Percentiles rank a stretch among this genome's conserved stretches.
phyloP scores from a whole-genome alignment of 2,113 vertebrate species.

The Pterocles orientalis region DNA sequence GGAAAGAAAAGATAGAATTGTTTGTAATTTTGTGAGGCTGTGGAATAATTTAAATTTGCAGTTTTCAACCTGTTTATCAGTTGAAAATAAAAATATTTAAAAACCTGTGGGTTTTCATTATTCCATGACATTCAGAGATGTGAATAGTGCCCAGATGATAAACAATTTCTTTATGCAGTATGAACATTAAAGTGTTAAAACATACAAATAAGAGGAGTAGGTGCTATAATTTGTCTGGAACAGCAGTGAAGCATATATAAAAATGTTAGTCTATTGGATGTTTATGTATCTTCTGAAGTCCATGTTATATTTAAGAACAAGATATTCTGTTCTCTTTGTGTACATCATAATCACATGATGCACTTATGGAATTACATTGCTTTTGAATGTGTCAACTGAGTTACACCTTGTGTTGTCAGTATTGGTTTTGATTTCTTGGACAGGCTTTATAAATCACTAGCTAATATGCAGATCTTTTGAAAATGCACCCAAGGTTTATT shows the following conservation, averaged over 20 bases:
- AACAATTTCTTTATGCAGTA: background rate
- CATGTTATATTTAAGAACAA: background rate
- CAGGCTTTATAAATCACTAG: slow-evolving; percentile 73
- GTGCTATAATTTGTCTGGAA: background rate
- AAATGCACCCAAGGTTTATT: slow-evolving; percentile 80
- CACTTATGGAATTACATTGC: slow-evolving; percentile 52
- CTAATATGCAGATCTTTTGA: slow-evolving; percentile 76
- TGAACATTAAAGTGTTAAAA: background rate
- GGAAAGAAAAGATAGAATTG: background rate
- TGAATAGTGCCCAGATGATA: background rate
- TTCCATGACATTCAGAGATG: background rate
- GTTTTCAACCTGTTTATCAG: background rate
- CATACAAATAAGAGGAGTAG: background rate
- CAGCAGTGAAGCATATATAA: background rate
- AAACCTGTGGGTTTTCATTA: background rate
- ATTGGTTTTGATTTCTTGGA: slow-evolving; percentile 75
- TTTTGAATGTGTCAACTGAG: slow-evolving; percentile 61
- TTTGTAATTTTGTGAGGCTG: background rate
- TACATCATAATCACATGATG: slow-evolving; percentile 11
- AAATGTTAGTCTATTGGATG: background rate
- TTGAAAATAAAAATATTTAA: background rate
- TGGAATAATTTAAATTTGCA: background rate
- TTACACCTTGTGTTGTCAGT: slow-evolving; percentile 72
- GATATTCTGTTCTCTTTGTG: background rate
- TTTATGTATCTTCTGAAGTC: background rate